Evolutionary conservation across 2,113 vertebrate genomes (phyloP), one percentile per base, ranked within the genome.

Genomic region (Sander lucioperca): DNA sequence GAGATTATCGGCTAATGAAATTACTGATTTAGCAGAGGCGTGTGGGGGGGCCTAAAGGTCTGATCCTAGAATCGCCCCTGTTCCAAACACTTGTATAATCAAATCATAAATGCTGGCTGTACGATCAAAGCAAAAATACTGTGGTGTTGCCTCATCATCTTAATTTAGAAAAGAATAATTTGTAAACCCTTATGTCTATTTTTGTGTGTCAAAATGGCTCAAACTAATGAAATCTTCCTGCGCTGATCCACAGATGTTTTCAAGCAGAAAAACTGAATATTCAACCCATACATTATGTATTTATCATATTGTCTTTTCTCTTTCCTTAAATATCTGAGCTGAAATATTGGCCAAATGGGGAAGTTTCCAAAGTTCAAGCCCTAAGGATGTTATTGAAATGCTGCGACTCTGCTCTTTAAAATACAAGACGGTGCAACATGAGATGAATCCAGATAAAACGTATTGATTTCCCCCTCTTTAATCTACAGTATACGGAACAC

Each of bases 401-500:
- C 39, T 27, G 11, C 33, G 3, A 57, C 6, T 58, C 27, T 25
- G 43, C 45, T 53, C 53, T 67, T 51, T 61, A 14, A 67, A 59
- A 56, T 10, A 30, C 18, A 23, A 50, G n/a, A 15, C 8, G 15
- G 48, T n/a, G 43, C 50, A 77, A 58, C 68, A 64, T 43, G 61
- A 57, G 54, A 51, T 71, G 63, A 83, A 74, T 85, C 79, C 62
- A 69, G 72, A 67, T 65, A 66, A 74, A 54, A 68, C 43, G 14
- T 51, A 73, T 76, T 73, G 76, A 80, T 77, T 54, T 19, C 25
- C n/a, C 19, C 5, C 4, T 71, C 43, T 80, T 77, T 47, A 77
- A 73, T 73, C 57, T 14, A 43, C 27, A 27, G 2, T 27, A 27
- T 3, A 69, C 33, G 16, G 54, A 76, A 56, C 69, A 65, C 59